Evolutionary conservation across 2,888 invertebrate species (phyloP), one percentile per base, ranked within the genome.

Genomic region (Drosophila pseudotakahashii): DNA sequence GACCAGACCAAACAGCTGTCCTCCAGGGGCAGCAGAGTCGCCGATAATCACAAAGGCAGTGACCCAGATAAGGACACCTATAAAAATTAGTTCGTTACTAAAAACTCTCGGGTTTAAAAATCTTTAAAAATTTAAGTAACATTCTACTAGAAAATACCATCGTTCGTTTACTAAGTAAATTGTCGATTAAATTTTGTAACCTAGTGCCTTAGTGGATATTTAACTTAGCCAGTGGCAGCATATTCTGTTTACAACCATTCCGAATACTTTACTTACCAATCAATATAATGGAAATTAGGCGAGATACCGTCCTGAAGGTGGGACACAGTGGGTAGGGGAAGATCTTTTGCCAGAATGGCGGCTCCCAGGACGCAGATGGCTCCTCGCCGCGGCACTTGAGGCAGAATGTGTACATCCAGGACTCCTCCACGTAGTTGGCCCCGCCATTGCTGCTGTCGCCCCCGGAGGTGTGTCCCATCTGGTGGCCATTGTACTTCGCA

Each of bases 281-380:
- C 55, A 97, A 91, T 76, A 95, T 93, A 58, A 97, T 93, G 55
- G 96, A 94, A 72, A 96, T 73, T 16, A 96, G 93, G 82, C 97
- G 94, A n/a, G 97, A 96, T 89, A 96, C 95, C 89, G 96, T 96
- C 76, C 97, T 94, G 92, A 96, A 97, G 0, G 96, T 95, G 26
- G 97, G 97, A 89, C 97, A 97, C 90, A 97, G 94, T 19, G 97
- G 97, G 87, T 96, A 96, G 0, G 97, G 97, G 90, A 96, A 97
- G 86, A 96, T 91, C 91, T 94, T 95, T 85, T 95, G 94, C 97
- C 97, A 97, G 79, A 95, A 93, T 0, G 94, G 93, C 14, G 97
- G 97, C 90, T 96, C 96, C 97, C 97, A 97, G 16, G 96, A 95
- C 30, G 96, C 94, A 82, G 93, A 93, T 45, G 94, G 94, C 90